phyloP scores from a whole-genome alignment of 2,113 vertebrate genomes.

The Lagopus muta region DNA sequence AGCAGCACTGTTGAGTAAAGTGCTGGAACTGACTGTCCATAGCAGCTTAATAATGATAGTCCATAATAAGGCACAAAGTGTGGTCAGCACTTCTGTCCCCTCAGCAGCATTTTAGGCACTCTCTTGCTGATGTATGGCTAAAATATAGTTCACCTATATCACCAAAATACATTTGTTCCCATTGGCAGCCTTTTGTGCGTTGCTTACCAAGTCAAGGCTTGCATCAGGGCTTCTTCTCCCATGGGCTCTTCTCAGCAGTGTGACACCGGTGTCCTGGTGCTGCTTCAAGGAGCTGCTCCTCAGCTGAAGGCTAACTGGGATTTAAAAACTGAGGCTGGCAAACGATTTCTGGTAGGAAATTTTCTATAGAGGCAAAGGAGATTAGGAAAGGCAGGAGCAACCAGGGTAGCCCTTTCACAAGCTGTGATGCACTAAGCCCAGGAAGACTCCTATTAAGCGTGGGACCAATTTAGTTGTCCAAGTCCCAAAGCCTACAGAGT shows the following conservation, averaged over 20 bases:
- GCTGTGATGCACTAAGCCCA: background rate
- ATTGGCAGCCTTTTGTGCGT: background rate
- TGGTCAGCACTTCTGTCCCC: background rate
- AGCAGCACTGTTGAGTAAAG: background rate
- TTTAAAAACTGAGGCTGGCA: background rate
- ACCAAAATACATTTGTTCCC: background rate
- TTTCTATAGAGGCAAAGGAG: background rate
- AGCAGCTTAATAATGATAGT: background rate
- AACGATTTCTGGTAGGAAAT: background rate
- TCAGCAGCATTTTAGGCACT: background rate
- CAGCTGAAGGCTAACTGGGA: background rate
- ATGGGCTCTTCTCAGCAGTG: rapidly evolving
- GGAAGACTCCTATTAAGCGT: background rate
- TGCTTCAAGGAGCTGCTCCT: background rate
- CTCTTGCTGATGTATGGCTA: background rate
- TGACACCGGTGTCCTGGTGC: background rate
- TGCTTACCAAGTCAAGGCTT: rapidly evolving
- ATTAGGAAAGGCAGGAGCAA: background rate
- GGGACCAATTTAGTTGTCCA: background rate
- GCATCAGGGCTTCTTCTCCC: background rate
- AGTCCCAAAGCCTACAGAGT: background rate
- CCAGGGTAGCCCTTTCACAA: background rate
- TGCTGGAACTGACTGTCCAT: background rate
- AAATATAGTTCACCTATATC: background rate
- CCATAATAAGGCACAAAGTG: rapidly evolving